phyloP scores from a whole-genome alignment of 1,140 invertebrate species.

The Tetraneura akinire region DNA sequence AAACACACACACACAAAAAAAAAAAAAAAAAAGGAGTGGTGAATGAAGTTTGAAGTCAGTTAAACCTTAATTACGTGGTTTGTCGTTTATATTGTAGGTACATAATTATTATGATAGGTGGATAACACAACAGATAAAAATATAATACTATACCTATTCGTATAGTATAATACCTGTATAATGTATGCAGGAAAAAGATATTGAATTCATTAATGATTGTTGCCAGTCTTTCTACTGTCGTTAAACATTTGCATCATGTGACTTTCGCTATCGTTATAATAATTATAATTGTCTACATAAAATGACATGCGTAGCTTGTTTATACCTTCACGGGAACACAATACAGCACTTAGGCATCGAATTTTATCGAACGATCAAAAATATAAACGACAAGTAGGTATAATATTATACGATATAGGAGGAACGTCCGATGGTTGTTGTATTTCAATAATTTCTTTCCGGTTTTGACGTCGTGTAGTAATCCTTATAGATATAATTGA shows the following conservation, averaged over 20 bases:
- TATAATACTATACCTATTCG: no score
- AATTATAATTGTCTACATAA: slow-evolving; percentile 3
- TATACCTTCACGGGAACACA: slow-evolving; percentile 2
- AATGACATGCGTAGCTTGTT: background rate
- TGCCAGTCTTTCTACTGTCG: slow-evolving; percentile 3
- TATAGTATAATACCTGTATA: no score
- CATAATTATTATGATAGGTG: no score
- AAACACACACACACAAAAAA: no score
- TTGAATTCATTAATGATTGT: slow-evolving; percentile 25
- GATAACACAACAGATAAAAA: no score
- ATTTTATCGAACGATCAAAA: slow-evolving; percentile 43
- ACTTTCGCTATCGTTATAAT: slow-evolving; percentile 34
- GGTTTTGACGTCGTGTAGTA: slow-evolving; percentile 40
- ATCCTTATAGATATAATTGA: slow-evolving; percentile 29
- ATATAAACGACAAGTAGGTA: background rate
- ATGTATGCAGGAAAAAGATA: background rate
- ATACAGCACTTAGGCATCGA: slow-evolving; percentile 44
- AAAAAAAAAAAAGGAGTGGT: background rate
- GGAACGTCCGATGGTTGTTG: background rate
- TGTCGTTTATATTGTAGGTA: no score
- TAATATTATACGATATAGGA: background rate
- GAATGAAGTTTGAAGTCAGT: background rate
- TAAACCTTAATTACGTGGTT: background rate
- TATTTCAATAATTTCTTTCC: slow-evolving; percentile 31
- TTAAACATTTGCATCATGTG: slow-evolving; percentile 21